Conservation (phyloP, 2,888 invertebrate genomes). For the Calameuta pallipes region DNA sequence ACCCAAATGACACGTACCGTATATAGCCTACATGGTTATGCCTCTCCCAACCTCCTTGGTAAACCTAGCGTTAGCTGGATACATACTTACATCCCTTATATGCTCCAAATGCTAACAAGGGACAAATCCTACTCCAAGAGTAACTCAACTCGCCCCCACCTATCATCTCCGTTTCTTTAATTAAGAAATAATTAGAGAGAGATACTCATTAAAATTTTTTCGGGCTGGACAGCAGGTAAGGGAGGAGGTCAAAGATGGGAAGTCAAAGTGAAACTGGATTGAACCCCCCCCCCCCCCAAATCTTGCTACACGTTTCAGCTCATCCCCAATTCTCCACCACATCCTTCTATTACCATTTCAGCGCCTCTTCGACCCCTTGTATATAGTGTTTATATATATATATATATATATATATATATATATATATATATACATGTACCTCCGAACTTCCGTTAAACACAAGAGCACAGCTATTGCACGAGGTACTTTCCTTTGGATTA, state of each 20-base stretch:
- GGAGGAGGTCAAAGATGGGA: background rate
- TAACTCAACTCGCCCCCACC: background rate
- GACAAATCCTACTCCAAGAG: background rate
- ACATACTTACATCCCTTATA: background rate
- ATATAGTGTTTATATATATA: background rate
- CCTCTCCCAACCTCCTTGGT: background rate
- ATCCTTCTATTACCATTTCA: background rate
- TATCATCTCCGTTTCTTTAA: constrained; percentile 38
- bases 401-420: too few relatives aligned
- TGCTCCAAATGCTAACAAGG: background rate
- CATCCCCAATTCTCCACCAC: background rate
- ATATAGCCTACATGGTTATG: background rate
- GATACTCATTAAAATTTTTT: constrained; percentile 31
- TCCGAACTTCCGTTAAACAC: background rate
- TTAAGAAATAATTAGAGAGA: constrained; percentile 48
- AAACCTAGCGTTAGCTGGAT: background rate
- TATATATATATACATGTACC: background rate
- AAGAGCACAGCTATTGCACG: background rate
- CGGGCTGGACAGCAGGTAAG: constrained; percentile 4
- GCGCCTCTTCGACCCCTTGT: background rate
- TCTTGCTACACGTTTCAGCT: background rate
- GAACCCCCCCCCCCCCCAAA: background rate
- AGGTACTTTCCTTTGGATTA: constrained; percentile 31
- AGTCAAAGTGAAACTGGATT: background rate
- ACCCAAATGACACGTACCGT: background rate